Conservation (phyloP, 1,140 invertebrate species). For the Vollenhovia emeryi region DNA sequence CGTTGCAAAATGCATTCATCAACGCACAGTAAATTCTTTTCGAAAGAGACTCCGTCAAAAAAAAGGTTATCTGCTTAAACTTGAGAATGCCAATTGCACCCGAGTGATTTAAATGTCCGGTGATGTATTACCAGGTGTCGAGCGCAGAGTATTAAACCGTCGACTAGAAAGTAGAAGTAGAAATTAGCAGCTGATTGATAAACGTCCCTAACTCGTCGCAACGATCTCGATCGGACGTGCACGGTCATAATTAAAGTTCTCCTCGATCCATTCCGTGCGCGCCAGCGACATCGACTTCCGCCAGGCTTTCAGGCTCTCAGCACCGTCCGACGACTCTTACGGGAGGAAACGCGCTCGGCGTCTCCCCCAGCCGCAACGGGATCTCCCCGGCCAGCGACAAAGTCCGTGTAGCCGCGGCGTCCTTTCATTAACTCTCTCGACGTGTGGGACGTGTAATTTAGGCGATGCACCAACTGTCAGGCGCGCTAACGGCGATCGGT, state of each 20-base stretch:
- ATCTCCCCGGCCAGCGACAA: slow-evolving; percentile 26
- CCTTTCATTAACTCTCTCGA: slow-evolving; percentile 49
- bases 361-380: slow-evolving; percentile 25
- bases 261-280: neutral
- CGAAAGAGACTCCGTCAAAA: neutral
- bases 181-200: slow-evolving; percentile 8
- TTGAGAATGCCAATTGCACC: neutral
- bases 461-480: slow-evolving; percentile 45
- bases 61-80: neutral
- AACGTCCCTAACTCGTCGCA: neutral
- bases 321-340: neutral
- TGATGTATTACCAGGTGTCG: neutral
- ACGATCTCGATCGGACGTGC: neutral
- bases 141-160: neutral
- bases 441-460: slow-evolving; percentile 55
- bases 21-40: neutral
- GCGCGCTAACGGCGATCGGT: slow-evolving; percentile 45
- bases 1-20: neutral
- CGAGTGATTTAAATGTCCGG: neutral
- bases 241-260: slow-evolving; percentile 17
- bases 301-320: too few species aligned
- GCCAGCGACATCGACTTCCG: slow-evolving; percentile 23
- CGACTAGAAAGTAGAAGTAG: slow-evolving; percentile 15
- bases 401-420: neutral
- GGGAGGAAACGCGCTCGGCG: neutral